Percentiles rank a stretch among this genome's conserved stretches.
Conservation (phyloP, 2,113 vertebrate genomes). For the Sinocyclocheilus anshuiensis region DNA sequence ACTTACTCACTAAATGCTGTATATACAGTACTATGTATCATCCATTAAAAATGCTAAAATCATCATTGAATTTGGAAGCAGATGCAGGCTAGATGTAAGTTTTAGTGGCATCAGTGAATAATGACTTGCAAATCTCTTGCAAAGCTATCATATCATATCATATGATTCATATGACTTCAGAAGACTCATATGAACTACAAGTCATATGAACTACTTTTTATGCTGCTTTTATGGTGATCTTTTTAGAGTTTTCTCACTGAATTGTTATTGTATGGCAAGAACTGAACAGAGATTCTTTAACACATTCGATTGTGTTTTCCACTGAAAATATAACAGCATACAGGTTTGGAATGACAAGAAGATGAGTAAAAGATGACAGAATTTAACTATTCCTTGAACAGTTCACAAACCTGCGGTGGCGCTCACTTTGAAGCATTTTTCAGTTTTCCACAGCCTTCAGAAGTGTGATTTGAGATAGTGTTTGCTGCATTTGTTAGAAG, state of each 20-base stretch:
- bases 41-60: not conserved
- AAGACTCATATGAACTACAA: not conserved
- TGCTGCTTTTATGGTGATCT: not conserved
- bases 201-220: not conserved
- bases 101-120: not conserved
- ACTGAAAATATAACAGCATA: not conserved
- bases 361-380: conserved; percentile 20
- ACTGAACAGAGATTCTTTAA: not conserved
- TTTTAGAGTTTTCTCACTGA: not conserved
- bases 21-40: conserved; percentile 6
- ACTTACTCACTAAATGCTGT: not conserved
- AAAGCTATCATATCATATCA: no score
- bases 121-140: conserved; percentile 6
- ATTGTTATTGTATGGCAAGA: not conserved
- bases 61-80: not conserved
- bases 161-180: not conserved
- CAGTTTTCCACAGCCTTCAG: conserved; percentile 47
- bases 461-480: conserved; percentile 60
- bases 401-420: conserved; percentile 53
- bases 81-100: not conserved
- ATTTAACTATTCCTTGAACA: conserved; percentile 41
- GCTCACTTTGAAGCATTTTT: conserved; percentile 57
- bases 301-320: not conserved
- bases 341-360: not conserved
- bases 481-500: conserved; percentile 39